A percentile compares a stretch with the other conserved stretches of the same genome.
These are phyloP conservation scores for Hyperoplus lanceolatus DNA, from an alignment of 2,797 vertebrate species.

Conservation along the genomic window DNA sequence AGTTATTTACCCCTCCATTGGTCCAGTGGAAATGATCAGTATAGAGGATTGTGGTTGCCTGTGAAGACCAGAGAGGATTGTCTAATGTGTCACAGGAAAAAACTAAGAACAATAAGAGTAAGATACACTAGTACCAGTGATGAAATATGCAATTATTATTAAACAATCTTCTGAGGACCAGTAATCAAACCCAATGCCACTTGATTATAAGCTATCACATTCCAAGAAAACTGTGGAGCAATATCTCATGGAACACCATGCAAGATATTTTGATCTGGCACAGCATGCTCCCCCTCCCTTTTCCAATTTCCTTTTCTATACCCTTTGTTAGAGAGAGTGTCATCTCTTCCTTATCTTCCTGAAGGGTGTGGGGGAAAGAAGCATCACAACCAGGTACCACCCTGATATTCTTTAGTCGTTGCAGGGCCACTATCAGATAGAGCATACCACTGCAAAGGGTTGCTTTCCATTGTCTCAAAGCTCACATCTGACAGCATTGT, in stretches of 20 bases:
- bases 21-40: conserved; percentile 34
- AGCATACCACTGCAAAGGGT: conserved; percentile 24
- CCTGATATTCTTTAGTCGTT: conserved; percentile 63
- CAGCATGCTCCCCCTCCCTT: conserved; percentile 50
- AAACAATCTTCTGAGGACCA: conserved; percentile 14
- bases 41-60: conserved; percentile 18
- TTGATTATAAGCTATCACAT: conserved; percentile 51
- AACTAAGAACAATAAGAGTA: background rate
- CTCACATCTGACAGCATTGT: conserved; percentile 47
- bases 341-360: conserved; percentile 76
- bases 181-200: conserved; percentile 38
- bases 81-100: conserved; percentile 11
- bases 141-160: conserved; percentile 4
- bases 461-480: conserved; percentile 33
- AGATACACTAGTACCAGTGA: background rate
- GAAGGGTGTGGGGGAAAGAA: conserved; percentile 52
- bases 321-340: conserved; percentile 71
- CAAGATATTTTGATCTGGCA: conserved; percentile 61
- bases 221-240: conserved; percentile 33
- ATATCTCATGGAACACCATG: conserved; percentile 58
- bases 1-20: conserved; percentile 51
- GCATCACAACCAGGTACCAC: conserved; percentile 53
- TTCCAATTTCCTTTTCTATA: conserved; percentile 77
- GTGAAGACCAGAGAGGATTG: conserved; percentile 2
- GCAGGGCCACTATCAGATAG: conserved; percentile 64